Percentiles rank a stretch among this genome's conserved stretches.
Conservation (phyloP, 2,888 invertebrate genomes). For the Tipula unca region DNA sequence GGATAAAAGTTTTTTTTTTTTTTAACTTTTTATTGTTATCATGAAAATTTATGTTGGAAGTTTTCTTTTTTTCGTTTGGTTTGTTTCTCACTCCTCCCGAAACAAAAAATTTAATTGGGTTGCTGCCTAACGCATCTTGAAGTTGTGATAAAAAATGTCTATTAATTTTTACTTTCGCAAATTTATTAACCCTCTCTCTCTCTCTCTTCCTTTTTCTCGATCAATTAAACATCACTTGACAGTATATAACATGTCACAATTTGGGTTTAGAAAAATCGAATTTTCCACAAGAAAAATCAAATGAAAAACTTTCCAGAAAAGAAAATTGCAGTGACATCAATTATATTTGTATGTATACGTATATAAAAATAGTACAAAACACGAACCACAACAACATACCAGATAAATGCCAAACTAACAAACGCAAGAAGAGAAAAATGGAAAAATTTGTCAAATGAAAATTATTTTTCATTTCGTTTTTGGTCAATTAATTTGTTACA, state of each 20-base stretch:
- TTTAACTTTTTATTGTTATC: not conserved
- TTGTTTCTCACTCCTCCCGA: not conserved
- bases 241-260: not conserved
- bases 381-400: not conserved
- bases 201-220: not conserved
- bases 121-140: not conserved
- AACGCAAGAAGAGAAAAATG: not conserved
- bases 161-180: not conserved
- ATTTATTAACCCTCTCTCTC: not conserved
- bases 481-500: not conserved
- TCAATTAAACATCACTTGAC: not conserved
- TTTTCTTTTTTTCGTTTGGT: not conserved
- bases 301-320: not conserved
- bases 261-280: not conserved
- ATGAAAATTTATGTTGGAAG: not conserved
- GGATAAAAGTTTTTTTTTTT: not conserved
- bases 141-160: not conserved
- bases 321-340: not conserved
- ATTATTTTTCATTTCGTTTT: constrained; percentile 2
- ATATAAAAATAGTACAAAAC: not conserved
- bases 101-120: not conserved
- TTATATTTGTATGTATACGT: not conserved
- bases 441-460: not conserved
- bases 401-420: not conserved
- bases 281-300: not conserved